Percentiles rank a stretch among this genome's conserved stretches.
phyloP scores from a whole-genome alignment of 1,140 invertebrate genomes.

The Drosophila guanche region DNA sequence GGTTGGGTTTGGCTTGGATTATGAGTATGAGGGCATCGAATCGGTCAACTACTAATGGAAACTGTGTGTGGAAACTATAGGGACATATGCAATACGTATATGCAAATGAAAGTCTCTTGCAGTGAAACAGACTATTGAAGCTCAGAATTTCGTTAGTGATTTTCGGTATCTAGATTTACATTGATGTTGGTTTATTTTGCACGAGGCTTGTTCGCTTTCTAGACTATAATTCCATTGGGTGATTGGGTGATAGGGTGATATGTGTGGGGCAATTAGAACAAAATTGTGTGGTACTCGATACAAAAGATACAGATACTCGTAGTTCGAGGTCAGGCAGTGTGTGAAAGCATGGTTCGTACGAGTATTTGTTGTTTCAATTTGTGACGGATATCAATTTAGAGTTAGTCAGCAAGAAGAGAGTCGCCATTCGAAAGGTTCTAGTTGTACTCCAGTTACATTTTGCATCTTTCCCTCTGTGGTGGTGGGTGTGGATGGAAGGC shows the following conservation, averaged over 20 bases:
- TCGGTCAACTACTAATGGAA: background rate
- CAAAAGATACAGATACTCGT: slow-evolving; percentile 15
- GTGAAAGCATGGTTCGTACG: slow-evolving; percentile 46
- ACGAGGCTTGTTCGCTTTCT: slow-evolving; percentile 21
- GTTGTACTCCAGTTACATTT: slow-evolving; percentile 20
- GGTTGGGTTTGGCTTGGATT: background rate
- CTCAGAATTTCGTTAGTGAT: slow-evolving; percentile 23
- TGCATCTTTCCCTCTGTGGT: slow-evolving; percentile 9
- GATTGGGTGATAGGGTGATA: slow-evolving; percentile 6
- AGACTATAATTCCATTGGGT: too few species aligned
- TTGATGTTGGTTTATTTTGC: slow-evolving; percentile 15
- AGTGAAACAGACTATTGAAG: slow-evolving; percentile 33
- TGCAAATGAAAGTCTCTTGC: slow-evolving; percentile 20
- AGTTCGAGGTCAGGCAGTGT: slow-evolving; percentile 48
- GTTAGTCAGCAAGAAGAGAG: slow-evolving; percentile 44
- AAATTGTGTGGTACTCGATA: slow-evolving; percentile 28
- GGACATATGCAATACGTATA: background rate
- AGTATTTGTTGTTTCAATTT: slow-evolving; percentile 2
- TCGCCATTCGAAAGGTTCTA: slow-evolving; percentile 17
- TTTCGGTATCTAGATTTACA: slow-evolving; percentile 5
- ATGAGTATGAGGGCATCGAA: background rate
- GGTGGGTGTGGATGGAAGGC: slow-evolving; percentile 14
- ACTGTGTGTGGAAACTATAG: slow-evolving; percentile 9
- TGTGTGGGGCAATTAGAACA: slow-evolving; percentile 33
- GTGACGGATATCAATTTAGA: slow-evolving; percentile 24